A percentile compares a stretch with the other conserved stretches of the same genome.
Evolutionary conservation across 2,113 vertebrate genomes (phyloP).

Genomic region (Thunnus maccoyii): DNA sequence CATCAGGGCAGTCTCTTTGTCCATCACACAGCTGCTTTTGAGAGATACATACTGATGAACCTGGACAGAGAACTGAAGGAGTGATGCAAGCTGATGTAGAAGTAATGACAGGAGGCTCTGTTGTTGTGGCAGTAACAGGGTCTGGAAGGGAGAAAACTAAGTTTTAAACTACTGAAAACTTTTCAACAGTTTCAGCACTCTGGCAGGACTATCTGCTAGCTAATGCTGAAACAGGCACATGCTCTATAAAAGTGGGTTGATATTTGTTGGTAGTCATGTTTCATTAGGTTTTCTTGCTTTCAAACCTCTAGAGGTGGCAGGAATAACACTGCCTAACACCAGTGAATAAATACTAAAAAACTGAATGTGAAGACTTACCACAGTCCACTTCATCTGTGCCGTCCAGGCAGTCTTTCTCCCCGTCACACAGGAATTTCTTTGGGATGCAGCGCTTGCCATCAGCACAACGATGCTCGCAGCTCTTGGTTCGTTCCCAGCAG

Average conservation of each 20-base stretch:
- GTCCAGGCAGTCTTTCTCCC: conserved; percentile 89
- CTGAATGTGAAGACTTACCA: conserved; percentile 64
- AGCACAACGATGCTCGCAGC: conserved; percentile 87
- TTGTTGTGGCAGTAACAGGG: background rate
- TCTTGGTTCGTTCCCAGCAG: conserved; percentile 79
- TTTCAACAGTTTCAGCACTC: background rate
- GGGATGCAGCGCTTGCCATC: conserved; percentile 87
- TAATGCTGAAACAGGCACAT: no score
- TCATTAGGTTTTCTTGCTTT: background rate
- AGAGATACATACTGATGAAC: conserved; percentile 83
- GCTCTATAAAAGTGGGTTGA: no score
- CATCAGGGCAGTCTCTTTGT: conserved; percentile 87
- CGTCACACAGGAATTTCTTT: conserved; percentile 88
- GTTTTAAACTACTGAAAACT: background rate
- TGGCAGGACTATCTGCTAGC: background rate
- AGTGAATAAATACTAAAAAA: background rate
- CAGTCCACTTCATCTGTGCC: conserved; percentile 86
- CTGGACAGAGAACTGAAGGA: conserved; percentile 82
- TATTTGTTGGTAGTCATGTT: background rate
- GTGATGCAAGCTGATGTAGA: conserved; percentile 70
- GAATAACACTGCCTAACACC: background rate
- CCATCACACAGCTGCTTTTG: conserved; percentile 86
- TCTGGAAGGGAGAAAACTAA: conserved; percentile 5
- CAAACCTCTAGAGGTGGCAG: background rate
- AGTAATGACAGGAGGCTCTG: background rate